Evolutionary conservation across 2,113 vertebrate species (phyloP), one percentile per base, ranked within the genome.

Genomic region (Pelodiscus sinensis): DNA sequence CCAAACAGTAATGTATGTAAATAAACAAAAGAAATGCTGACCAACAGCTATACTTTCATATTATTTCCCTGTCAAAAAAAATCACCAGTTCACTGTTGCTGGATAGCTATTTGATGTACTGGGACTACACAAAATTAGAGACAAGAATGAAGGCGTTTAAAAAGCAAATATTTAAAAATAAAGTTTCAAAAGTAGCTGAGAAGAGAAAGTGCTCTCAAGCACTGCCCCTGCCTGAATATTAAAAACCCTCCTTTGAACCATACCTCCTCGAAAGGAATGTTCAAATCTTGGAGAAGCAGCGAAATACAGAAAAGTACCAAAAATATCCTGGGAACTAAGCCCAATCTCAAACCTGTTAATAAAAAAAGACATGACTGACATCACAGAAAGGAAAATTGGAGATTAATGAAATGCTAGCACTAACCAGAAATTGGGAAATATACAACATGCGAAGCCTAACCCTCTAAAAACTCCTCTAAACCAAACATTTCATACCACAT

Each of bases 71-170:
- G 81, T 25, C 83, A 27, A 93, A 89, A 90, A 94, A 94, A 96
- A 96, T 96, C 93, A 95, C 88, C 88, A 88, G 95, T 95, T 96
- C 96, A 86, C 54, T 95, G 84, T 93, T 97, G 90, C 94, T 96
- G 86, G 89, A 95, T 91, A 97, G 88, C 92, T 94, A 81, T 65
- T 52, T 2, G 82, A 79, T 93, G 93, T 10, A 50, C 44, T 95
- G 79, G 88, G 85, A 65, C 86, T 96, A 81, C 65, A 92, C 58
- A 89, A 52, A 83, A 60, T 9, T 2, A 22, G 52, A 38, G 57
- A 80, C 83, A 51, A 75, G 80, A 94, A 68, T 62, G 62, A 95
- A 93, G 19, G 79, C 35, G 79, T 91, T 44, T 92, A 87, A 92
- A 95, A 97, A 82, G 8, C 75, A 96, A 95, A 78, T 65, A 84